Conservation (phyloP, 2,888 invertebrate species). For the Arctia plantaginis region DNA sequence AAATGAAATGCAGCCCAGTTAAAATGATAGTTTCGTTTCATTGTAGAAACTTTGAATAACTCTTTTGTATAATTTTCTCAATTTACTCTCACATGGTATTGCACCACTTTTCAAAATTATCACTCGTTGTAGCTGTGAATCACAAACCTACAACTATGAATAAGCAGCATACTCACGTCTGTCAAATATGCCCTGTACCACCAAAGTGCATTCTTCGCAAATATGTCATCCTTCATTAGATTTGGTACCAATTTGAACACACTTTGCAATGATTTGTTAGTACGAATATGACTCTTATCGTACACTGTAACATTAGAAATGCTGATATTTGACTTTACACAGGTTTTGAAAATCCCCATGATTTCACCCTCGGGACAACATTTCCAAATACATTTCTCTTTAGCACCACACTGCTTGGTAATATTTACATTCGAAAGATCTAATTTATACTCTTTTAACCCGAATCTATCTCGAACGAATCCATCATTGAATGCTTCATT, state of each 20-base stretch:
- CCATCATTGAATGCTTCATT: slow-evolving; percentile 15
- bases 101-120: too few species aligned
- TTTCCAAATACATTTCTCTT: slow-evolving; percentile 23
- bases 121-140: too few species aligned
- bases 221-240: slow-evolving; percentile 15
- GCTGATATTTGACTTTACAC: background rate
- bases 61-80: too few species aligned
- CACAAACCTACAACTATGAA: background rate
- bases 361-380: slow-evolving; percentile 23
- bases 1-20: too few species aligned
- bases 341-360: slow-evolving; percentile 16
- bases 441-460: slow-evolving; percentile 11
- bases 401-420: slow-evolving; percentile 8
- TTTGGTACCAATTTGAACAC: slow-evolving; percentile 20
- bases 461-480: slow-evolving; percentile 10
- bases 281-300: background rate
- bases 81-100: too few species aligned
- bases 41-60: too few species aligned
- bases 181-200: slow-evolving; percentile 18
- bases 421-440: slow-evolving; percentile 20
- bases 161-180: slow-evolving; percentile 13
- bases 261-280: slow-evolving; percentile 10
- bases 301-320: slow-evolving; percentile 19
- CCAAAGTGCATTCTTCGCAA: slow-evolving; percentile 21
- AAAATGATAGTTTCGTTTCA: too few species aligned